These are phyloP conservation scores for Eubasilissa regina DNA, from an alignment of 1,140 invertebrate species.

Conservation along the genomic window DNA sequence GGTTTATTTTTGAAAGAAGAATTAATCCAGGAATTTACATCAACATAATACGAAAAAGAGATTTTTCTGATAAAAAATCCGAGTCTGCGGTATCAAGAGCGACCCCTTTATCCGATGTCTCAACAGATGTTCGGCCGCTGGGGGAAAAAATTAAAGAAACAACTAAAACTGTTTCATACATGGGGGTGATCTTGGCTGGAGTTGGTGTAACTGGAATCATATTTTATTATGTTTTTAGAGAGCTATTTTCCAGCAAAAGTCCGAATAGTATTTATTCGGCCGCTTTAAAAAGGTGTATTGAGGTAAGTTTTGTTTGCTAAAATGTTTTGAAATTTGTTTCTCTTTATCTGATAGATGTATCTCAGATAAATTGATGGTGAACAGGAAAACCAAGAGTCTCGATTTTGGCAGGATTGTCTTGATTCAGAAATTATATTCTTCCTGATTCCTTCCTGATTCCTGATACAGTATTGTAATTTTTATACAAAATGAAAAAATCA, in stretches of 20 bases:
- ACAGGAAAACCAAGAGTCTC: too few species aligned
- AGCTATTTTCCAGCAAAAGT: conserved; percentile 90
- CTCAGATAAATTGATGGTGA: too few species aligned
- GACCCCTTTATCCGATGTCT: conserved; percentile 67
- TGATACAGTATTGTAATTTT: too few species aligned
- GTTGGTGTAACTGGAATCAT: conserved; percentile 84
- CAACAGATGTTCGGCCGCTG: conserved; percentile 76
- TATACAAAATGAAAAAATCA: too few species aligned
- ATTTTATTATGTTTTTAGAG: conserved; percentile 87
- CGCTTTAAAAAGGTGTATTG: conserved; percentile 82
- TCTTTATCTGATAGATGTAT: too few species aligned
- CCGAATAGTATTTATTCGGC: conserved; percentile 87
- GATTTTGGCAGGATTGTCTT: too few species aligned
- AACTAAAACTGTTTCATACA: conserved; percentile 87
- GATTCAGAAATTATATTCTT: too few species aligned
- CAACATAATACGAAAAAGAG: conserved; percentile 26
- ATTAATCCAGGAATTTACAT: conserved; percentile 13
- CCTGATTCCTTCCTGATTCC: too few species aligned
- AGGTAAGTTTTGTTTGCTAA: conserved; percentile 61
- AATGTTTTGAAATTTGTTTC: neutral
- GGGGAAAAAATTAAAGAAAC: conserved; percentile 89
- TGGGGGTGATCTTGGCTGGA: conserved; percentile 85
- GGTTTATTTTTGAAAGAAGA: conserved; percentile 12
- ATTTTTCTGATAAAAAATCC: conserved; percentile 64
- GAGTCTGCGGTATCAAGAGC: conserved; percentile 64